These are phyloP conservation scores for Scomber japonicus DNA, from an alignment of 2,113 vertebrate genomes.

Conservation along the genomic window DNA sequence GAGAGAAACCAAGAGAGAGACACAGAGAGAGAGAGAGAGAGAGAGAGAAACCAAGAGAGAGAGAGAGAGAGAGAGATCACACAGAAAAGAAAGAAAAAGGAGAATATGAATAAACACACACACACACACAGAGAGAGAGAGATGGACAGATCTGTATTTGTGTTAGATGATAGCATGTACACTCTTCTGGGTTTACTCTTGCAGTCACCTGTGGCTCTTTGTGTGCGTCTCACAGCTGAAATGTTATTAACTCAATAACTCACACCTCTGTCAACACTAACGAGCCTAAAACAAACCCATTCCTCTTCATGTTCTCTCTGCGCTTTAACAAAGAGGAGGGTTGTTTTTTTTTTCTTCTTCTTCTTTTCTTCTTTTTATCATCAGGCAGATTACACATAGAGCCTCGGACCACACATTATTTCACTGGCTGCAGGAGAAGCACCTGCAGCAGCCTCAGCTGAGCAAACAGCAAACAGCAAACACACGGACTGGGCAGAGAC, in stretches of 20 bases:
- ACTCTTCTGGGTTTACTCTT: neutral
- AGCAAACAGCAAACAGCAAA: too few relatives aligned
- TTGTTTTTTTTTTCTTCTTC: neutral
- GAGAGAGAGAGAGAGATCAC: too few relatives aligned
- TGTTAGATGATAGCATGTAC: conserved; percentile 14
- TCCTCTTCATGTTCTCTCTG: conserved; percentile 62
- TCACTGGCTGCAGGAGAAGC: conserved; percentile 12
- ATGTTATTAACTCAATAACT: conserved; percentile 78
- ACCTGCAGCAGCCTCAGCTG: conserved; percentile 53
- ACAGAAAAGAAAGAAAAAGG: conserved; percentile 16
- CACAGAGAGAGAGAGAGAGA: too few relatives aligned
- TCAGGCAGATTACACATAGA: conserved; percentile 6
- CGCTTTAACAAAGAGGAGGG: conserved; percentile 51
- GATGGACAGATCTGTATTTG: conserved; percentile 36
- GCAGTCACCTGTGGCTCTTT: conserved; percentile 55
- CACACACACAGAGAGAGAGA: neutral
- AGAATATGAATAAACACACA: conserved; percentile 11
- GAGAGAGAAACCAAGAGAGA: too few relatives aligned
- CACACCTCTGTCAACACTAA: conserved; percentile 69
- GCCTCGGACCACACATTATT: neutral
- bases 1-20: too few relatives aligned
- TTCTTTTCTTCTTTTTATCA: conserved; percentile 17
- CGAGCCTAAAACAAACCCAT: conserved; percentile 63
- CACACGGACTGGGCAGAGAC: neutral
- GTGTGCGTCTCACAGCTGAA: neutral